Base-by-base conservation (phyloP, 2,113 vertebrate genomes). In the Aegithalos caudatus region DNA sequence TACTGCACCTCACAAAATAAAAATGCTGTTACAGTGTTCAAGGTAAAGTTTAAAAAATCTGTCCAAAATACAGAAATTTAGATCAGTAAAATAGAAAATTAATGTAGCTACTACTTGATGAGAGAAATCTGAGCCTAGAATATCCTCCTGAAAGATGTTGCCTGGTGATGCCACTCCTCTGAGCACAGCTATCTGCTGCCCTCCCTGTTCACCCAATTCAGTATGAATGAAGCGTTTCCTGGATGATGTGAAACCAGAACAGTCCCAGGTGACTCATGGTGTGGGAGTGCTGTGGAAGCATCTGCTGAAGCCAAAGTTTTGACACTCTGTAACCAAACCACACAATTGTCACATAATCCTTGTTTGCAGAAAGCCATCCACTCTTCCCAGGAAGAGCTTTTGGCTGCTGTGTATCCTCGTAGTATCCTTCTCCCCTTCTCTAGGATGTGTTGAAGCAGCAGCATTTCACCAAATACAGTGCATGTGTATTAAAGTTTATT, bases 221-320 rank as follows among this genome's bases (percentile, higher is more conserved):
- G 86, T 33, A 90, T 93, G 91, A 95, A 95, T 95, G 94, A 92
- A 93, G 60, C 4, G 0, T 86, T 88, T 73, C 51, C 82, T n/a
- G 67, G 71, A 50, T 71, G 61, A 67, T 92, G 51, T 51, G 94
- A 73, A 94, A 78, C 38, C 82, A 88, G 76, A 90, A 65, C 47
- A 88, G 92, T 71, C 82, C 92, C 53, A 74, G 92, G 92, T 95
- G 92, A 94, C 86, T 96, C 87, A 71, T 51, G 85, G 72, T 86
- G 92, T 20, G 2, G 85, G 70, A 72, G 79, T 58, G 38, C 71
- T 53, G 37, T 72, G 80, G 48, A 56, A 94, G 78, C 82, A 90
- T 61, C n/a, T 88, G 85, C 87, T 82, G 67, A 56, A 90, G 79
- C 58, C 88, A 42, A 23, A 56, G 84, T 77, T 90, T 31, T 95